Evolutionary conservation across 30 jellyfish, hydroid and myxozoan genomes (phyloP).

Genomic region (Morbakka virulenta): DNA sequence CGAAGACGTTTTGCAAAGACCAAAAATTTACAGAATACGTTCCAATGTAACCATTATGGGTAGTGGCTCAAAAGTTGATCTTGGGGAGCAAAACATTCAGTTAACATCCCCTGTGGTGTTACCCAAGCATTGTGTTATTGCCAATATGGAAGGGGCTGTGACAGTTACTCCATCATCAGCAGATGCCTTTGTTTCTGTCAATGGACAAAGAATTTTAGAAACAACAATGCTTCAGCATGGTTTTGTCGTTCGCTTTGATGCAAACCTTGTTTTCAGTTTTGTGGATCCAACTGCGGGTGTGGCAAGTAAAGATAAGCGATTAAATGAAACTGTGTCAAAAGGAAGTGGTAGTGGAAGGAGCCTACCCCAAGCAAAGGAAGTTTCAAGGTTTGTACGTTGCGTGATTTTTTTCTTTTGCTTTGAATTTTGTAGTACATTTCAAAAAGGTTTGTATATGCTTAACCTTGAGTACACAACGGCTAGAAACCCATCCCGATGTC

Average conservation of each 20-base stretch:
- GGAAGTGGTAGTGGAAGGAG: not conserved
- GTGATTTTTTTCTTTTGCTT: no score
- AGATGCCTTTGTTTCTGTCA: constrained; percentile 81
- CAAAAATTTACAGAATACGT: constrained; percentile 52
- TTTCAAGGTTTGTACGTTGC: no score
- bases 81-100: constrained; percentile 75
- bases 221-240: constrained; percentile 71
- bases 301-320: not conserved
- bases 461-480: no score
- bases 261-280: constrained; percentile 55
- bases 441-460: no score
- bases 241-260: constrained; percentile 69
- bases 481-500: no score
- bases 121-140: constrained; percentile 85
- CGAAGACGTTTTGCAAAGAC: constrained; percentile 40
- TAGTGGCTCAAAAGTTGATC: constrained; percentile 57
- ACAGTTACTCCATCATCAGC: constrained; percentile 87
- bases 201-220: constrained; percentile 66
- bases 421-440: no score
- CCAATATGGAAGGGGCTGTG: constrained; percentile 77
- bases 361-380: no score
- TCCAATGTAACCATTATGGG: constrained; percentile 86
- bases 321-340: not conserved
- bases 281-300: constrained; percentile 27
- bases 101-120: constrained; percentile 67